A percentile compares a stretch with the other conserved stretches of the same genome.
phyloP scores from a whole-genome alignment of 2,797 vertebrate species.

The Eurystomus glaucurus region DNA sequence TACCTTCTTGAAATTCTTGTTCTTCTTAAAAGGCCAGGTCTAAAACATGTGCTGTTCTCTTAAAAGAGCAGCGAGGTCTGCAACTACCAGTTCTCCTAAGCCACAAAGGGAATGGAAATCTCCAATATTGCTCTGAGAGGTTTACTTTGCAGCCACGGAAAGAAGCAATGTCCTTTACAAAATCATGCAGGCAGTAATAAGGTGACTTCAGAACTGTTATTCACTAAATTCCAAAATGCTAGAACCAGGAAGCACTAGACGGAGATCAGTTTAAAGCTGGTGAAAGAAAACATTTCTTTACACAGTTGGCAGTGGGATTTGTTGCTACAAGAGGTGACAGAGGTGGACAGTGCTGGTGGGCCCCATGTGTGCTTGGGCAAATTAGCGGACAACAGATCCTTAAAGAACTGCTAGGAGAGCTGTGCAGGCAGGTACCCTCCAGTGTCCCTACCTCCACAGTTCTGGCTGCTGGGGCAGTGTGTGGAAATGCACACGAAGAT shows the following conservation, averaged over 20 bases:
- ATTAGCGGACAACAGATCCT: neutral
- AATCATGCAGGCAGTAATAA: neutral
- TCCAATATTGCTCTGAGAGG: neutral
- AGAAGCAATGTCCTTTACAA: neutral
- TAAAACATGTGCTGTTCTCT: neutral
- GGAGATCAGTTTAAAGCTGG: neutral
- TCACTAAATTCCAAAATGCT: neutral
- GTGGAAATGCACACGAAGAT: rapidly evolving
- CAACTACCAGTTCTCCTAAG: neutral
- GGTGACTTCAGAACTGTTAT: neutral
- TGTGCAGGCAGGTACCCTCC: neutral
- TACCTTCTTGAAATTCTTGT: too few species aligned
- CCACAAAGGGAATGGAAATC: neutral
- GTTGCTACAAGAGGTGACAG: neutral
- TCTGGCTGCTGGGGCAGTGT: neutral
- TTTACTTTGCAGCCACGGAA: neutral
- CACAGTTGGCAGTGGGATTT: neutral
- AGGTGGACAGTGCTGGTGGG: rapidly evolving
- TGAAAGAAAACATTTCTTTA: neutral
- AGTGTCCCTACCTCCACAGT: neutral
- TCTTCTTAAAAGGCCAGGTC: too few species aligned
- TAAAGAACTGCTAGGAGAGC: neutral
- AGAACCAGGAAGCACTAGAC: neutral
- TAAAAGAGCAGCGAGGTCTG: neutral
- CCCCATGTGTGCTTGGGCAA: rapidly evolving